Conservation (phyloP, 2,113 vertebrate species). For the Passer domesticus region DNA sequence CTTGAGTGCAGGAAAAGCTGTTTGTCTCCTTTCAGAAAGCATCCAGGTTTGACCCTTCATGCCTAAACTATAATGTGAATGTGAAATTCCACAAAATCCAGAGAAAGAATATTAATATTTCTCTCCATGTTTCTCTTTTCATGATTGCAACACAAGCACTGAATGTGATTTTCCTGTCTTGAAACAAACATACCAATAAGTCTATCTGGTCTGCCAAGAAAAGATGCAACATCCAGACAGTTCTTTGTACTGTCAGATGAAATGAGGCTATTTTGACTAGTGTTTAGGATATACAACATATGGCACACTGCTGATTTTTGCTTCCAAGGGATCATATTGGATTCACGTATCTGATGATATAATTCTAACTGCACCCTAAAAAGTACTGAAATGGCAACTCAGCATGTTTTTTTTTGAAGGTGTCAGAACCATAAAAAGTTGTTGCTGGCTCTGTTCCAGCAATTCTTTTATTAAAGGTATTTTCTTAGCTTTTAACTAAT, state of each 20-base stretch:
- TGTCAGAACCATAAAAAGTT: neutral
- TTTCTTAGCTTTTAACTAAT: neutral
- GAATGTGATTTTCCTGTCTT: neutral
- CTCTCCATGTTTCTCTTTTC: neutral
- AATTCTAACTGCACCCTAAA: neutral
- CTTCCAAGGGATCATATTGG: slow-evolving; percentile 2
- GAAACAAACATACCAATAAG: slow-evolving; percentile 17
- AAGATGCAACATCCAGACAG: slow-evolving; percentile 4
- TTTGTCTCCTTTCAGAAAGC: neutral
- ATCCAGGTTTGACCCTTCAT: neutral
- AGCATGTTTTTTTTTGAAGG: neutral
- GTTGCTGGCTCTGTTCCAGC: neutral
- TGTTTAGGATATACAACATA: slow-evolving; percentile 31
- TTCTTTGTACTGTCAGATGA: slow-evolving; percentile 19
- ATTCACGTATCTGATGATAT: neutral
- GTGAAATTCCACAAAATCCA: neutral
- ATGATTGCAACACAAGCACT: neutral
- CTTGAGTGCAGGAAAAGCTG: neutral
- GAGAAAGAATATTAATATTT: neutral
- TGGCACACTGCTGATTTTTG: slow-evolving; percentile 10
- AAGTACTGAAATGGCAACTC: neutral
- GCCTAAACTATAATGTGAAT: neutral
- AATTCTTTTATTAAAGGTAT: neutral
- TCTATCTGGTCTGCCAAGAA: slow-evolving; percentile 32
- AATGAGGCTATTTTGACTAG: slow-evolving; percentile 37